Evolutionary conservation across 2,113 vertebrate species (phyloP).

Genomic region (Archilochus colubris): DNA sequence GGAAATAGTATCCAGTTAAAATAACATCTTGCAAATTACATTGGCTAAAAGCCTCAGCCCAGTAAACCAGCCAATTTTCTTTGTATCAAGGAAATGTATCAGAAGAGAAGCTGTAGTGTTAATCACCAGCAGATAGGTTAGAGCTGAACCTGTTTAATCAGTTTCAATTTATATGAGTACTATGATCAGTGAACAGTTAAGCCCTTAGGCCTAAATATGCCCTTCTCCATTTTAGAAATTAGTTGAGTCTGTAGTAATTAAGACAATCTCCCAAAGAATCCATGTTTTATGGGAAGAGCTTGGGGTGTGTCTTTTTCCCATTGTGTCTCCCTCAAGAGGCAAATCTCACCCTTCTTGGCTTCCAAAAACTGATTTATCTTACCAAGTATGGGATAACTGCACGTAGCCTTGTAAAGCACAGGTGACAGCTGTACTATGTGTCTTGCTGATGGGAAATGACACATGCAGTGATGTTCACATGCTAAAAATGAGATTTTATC

Average conservation of each 20-base stretch:
- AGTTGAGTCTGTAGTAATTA: not conserved
- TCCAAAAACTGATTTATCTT: not conserved
- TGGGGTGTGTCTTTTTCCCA: too few relatives aligned
- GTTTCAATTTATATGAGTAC: not conserved
- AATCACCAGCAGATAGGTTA: not conserved
- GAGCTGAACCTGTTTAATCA: rapidly evolving
- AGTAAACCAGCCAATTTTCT: not conserved
- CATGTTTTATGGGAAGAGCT: not conserved
- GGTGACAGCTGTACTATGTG: not conserved
- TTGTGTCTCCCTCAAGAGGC: not conserved
- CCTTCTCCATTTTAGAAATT: not conserved
- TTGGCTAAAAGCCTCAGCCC: not conserved
- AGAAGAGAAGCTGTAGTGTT: not conserved
- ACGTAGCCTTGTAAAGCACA: not conserved
- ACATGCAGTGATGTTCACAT: not conserved
- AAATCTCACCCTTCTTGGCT: not conserved
- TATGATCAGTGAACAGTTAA: not conserved
- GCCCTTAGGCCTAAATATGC: not conserved
- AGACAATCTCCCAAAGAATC: not conserved
- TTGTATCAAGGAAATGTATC: not conserved
- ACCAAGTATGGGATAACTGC: not conserved
- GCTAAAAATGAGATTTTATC: not conserved
- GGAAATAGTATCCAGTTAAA: not conserved
- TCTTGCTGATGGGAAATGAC: not conserved
- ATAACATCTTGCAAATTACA: not conserved